A percentile compares a stretch with the other conserved stretches of the same genome.
Conservation (phyloP, 2,797 vertebrate species). For the Crotalus adamanteus region DNA sequence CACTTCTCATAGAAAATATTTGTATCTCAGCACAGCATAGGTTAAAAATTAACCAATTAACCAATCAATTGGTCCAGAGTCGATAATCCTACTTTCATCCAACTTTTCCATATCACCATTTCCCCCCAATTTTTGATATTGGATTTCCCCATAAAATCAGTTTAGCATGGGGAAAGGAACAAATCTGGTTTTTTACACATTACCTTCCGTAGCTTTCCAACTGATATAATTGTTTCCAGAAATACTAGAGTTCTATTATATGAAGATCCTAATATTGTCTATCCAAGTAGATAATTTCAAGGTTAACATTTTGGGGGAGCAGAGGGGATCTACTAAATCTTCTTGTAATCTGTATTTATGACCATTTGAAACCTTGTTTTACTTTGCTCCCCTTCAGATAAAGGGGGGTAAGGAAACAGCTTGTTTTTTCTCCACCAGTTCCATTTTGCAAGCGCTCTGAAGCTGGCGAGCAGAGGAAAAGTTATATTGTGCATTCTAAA, state of each 20-base stretch:
- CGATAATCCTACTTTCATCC: neutral
- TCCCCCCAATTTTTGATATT: neutral
- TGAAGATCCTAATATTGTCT: neutral
- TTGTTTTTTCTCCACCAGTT: neutral
- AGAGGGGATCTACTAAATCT: neutral
- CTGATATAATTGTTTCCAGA: neutral
- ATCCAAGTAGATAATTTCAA: neutral
- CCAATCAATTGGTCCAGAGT: neutral
- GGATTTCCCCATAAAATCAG: neutral
- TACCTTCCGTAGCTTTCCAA: neutral
- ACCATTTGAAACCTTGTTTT: neutral
- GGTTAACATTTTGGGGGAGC: neutral
- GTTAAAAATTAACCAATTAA: neutral
- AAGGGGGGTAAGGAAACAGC: neutral
- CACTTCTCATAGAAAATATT: no score
- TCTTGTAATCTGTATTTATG: neutral
- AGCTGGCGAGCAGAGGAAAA: neutral
- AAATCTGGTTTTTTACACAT: neutral
- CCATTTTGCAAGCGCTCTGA: neutral
- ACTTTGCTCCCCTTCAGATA: neutral
- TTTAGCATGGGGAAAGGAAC: neutral
- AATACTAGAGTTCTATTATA: neutral
- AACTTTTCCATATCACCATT: neutral
- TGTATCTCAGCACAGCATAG: neutral
- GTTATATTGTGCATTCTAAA: neutral